Percentiles rank a stretch among this genome's conserved stretches.
These are phyloP conservation scores for Lepidocolaptes lacrymiger DNA, from an alignment of 2,797 vertebrate species.

Conservation along the genomic window DNA sequence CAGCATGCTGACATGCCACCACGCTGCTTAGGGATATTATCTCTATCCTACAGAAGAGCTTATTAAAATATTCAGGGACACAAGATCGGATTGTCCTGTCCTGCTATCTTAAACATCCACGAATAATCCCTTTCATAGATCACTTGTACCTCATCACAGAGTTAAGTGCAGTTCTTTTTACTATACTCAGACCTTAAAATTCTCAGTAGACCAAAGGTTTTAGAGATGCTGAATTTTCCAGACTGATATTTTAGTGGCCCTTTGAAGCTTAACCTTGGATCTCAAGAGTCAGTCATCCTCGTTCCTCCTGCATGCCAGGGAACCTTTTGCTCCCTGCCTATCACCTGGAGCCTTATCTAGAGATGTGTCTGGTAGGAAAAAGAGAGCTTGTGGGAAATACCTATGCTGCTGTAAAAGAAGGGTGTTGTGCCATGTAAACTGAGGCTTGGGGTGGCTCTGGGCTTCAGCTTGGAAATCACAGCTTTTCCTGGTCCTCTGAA, in stretches of 20 bases:
- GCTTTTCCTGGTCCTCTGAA: background rate
- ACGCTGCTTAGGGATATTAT: background rate
- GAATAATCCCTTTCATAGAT: slow-evolving; percentile 9
- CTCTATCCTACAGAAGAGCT: background rate
- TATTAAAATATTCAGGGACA: background rate
- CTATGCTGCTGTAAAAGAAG: background rate
- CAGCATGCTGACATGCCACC: background rate
- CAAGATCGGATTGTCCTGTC: background rate
- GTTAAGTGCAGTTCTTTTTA: background rate
- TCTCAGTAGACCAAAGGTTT: background rate
- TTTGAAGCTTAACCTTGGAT: background rate
- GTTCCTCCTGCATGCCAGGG: background rate
- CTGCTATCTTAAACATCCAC: background rate
- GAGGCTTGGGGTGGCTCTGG: background rate
- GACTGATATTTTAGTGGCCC: background rate
- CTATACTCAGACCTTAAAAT: background rate
- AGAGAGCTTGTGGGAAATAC: background rate
- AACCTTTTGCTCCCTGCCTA: background rate
- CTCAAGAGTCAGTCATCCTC: background rate
- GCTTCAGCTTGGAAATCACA: background rate
- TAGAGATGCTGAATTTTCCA: background rate
- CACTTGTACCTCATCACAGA: background rate
- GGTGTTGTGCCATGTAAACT: background rate
- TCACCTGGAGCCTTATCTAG: background rate
- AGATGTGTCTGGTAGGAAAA: background rate